Base-by-base conservation (phyloP, 2,888 invertebrate species). In the Drosophila silvestris region DNA sequence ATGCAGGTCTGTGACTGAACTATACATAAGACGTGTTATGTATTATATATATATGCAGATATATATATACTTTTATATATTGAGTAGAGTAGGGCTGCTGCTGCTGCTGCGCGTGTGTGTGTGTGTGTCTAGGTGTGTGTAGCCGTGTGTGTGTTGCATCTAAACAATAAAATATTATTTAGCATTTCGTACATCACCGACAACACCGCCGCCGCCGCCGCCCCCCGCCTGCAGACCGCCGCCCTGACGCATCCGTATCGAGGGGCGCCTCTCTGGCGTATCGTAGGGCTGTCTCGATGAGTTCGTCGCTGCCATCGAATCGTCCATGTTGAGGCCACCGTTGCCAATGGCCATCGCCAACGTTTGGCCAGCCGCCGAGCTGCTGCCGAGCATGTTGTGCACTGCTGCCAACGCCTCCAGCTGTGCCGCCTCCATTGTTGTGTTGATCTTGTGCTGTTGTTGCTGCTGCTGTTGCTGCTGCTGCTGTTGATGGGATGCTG, bases 121-220 rank as follows among this genome's bases (percentile, higher is more conserved):
- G 26, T 54, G 52, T 70, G 33, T 54, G 33, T 53, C 7, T 56
- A 26, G 33, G 22, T 61, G 62, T 77, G 51, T 68, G 35, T 64
- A 0, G 54, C 26, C 26, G 26, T 26, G 66, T 74, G 47, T 66
- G 58, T 77, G 72, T 73, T 62, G 71, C 72, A 74, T 83, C 83
- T 93, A 93, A 86, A 93, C 93, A 82, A 93, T 92, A 92, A 92
- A 92, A 90, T 93, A 93, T 93, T 93, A 93, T 93, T 93, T 93
- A 83, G 92, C 91, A 89, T 93, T 93, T 90, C 93, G 91, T 85
- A 93, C 91, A 84, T 93, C 93, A 74, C 91, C 91, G 51, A 92
- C 92, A 44, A 80, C 81, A 53, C 91, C 89, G 69, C 92, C 91
- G 54, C 92, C 91, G 54, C 92, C 92, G 47, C 78, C 83, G 51